Evolutionary conservation across 1,140 invertebrate genomes (phyloP), one percentile per base, ranked within the genome.

Genomic region (Aphaenogaster floridana): DNA sequence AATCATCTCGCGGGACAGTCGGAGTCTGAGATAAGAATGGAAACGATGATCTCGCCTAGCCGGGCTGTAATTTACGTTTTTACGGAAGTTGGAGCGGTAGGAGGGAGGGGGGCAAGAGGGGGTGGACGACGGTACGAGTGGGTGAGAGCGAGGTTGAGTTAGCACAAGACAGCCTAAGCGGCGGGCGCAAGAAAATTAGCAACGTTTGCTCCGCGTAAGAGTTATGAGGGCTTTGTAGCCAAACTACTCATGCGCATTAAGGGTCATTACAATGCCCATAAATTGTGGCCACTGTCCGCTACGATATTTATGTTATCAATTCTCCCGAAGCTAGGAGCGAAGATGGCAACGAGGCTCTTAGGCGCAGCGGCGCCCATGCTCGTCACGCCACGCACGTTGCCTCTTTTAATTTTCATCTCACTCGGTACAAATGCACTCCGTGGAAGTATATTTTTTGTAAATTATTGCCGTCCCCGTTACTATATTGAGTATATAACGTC

Each of bases 171-270:
- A 77, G 80, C 63, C 86, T 90, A 88, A 90, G 89, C 74, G 86
- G 45, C 79, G 39, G 74, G 79, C 48, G 86, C 90, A 90, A 88
- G 87, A 92, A 93, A 94, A 94, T 94, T 94, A 94, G 94, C 87
- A 90, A 91, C 90, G 90, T 90, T 91, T 91, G 89, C 90, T 79
- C 52, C 86, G 81, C 72, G 78, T 86, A 85, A 93, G 91, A 94
- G 93, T 93, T 94, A 94, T 90, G 92, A 92, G 91, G 88, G 92
- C 92, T 93, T 92, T 92, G 88, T 88, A 92, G 90, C 90, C 92
- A 92, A 93, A 93, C 92, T 93, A 92, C 93, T 94, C 92, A 93
- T 92, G 92, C 93, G 93, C 93, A 94, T 94, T 94, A 94, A 94
- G 93, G 93, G 89, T 94, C 93, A 93, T 94, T 94, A 94, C 93